A percentile compares a stretch with the other conserved stretches of the same genome.
Evolutionary conservation across 1,140 invertebrate species (phyloP).

Genomic region (Ectropis grisescens): DNA sequence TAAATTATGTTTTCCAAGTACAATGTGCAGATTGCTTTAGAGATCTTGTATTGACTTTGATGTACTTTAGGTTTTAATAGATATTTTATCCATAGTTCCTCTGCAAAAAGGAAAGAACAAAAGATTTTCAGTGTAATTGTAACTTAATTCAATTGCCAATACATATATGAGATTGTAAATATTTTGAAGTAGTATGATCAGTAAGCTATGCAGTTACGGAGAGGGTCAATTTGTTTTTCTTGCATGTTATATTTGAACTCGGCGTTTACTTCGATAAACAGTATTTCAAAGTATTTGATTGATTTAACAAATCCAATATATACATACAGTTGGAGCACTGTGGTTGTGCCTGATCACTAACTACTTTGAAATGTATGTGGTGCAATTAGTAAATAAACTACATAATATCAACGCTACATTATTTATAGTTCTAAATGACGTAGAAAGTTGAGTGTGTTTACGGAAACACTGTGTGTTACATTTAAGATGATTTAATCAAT

Average conservation of each 20-base stretch:
- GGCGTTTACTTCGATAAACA: too few relatives aligned
- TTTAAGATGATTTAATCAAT: conserved; percentile 63
- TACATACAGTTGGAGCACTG: too few relatives aligned
- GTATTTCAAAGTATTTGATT: too few relatives aligned
- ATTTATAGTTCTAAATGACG: conserved; percentile 39
- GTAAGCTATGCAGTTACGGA: too few relatives aligned
- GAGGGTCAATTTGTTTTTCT: too few relatives aligned
- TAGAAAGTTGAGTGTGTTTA: conserved; percentile 43
- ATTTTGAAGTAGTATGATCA: too few relatives aligned
- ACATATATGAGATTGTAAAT: too few relatives aligned
- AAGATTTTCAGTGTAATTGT: conserved; percentile 32
- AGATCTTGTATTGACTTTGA: conserved; percentile 33
- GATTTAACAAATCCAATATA: too few relatives aligned
- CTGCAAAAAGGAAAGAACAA: conserved; percentile 34
- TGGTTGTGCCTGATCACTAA: too few relatives aligned
- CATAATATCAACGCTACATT: conserved; percentile 24
- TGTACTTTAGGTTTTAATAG: conserved; percentile 32
- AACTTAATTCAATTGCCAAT: too few relatives aligned
- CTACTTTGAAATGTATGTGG: too few relatives aligned
- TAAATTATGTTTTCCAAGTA: conserved; percentile 33
- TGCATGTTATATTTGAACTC: too few relatives aligned
- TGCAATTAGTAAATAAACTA: conserved; percentile 38
- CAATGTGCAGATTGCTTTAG: conserved; percentile 34
- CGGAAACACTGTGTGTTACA: conserved; percentile 44
- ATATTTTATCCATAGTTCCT: conserved; percentile 22